These are phyloP conservation scores for Scaptomyza tumidula DNA, from an alignment of 2,888 invertebrate genomes.

Conservation along the genomic window DNA sequence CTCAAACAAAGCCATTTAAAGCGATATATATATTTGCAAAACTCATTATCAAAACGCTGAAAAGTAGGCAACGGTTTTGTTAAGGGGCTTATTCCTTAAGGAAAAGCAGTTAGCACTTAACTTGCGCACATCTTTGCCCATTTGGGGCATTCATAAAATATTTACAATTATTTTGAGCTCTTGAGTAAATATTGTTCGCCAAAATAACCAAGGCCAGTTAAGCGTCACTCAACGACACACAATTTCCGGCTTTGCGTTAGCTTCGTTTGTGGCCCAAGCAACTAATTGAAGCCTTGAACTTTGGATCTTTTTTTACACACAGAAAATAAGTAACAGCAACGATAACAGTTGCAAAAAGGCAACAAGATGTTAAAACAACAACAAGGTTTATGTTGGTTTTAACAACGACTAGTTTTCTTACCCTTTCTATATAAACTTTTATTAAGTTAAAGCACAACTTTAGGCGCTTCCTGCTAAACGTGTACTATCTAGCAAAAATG, in stretches of 20 bases:
- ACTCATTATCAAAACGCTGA: neutral
- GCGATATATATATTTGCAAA: neutral
- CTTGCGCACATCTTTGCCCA: neutral
- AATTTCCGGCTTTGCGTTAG: conserved; percentile 29
- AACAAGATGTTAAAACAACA: neutral
- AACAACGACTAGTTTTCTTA: neutral
- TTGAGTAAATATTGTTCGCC: conserved; percentile 40
- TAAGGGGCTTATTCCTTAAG: neutral
- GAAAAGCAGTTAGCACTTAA: neutral
- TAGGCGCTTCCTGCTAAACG: conserved; percentile 36
- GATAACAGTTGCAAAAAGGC: neutral
- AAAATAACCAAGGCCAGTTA: conserved; percentile 5
- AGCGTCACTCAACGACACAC: too few relatives aligned
- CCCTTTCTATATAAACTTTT: too few relatives aligned
- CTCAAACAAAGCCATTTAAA: too few relatives aligned
- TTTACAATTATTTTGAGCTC: conserved; percentile 2
- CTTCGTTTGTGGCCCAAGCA: neutral
- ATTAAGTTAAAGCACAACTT: conserved; percentile 30
- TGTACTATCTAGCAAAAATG: conserved; percentile 47
- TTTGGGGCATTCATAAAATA: neutral
- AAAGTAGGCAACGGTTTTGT: conserved; percentile 2
- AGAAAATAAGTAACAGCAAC: neutral
- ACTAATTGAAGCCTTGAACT: conserved; percentile 64
- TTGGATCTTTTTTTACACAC: conserved; percentile 1
- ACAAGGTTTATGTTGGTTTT: neutral